Percentiles rank a stretch among this genome's conserved stretches.
Conservation (phyloP, 1,140 invertebrate species). For the Tetramorium simillimum region DNA sequence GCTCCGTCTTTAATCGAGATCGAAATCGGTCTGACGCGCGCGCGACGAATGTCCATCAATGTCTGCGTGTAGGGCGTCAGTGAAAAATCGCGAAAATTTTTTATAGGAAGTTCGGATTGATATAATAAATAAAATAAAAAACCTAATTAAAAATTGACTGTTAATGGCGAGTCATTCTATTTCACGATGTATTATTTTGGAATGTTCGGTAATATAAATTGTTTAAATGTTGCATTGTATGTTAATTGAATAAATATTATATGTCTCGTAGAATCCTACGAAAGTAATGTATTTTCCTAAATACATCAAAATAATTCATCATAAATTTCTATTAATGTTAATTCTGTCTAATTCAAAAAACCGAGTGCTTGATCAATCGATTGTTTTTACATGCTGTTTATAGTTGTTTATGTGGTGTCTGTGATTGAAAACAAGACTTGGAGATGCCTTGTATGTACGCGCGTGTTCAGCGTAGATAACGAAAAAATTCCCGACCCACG, state of each 20-base stretch:
- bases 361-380: background rate
- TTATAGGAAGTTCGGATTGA: background rate
- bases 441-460: background rate
- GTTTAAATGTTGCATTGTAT: background rate
- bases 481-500: conserved; percentile 35
- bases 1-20: conserved; percentile 77
- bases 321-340: conserved; percentile 5
- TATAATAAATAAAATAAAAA: background rate
- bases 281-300: background rate
- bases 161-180: background rate
- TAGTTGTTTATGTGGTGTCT: background rate
- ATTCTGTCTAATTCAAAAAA: background rate
- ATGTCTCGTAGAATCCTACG: background rate
- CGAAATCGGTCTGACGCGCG: conserved; percentile 67
- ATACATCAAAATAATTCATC: background rate
- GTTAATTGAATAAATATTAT: background rate
- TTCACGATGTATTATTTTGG: background rate
- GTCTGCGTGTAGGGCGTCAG: background rate
- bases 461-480: background rate
- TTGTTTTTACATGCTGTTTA: background rate
- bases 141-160: background rate
- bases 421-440: background rate
- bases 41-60: conserved; percentile 39
- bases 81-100: background rate
- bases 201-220: background rate